phyloP scores from a whole-genome alignment of 2,797 vertebrate genomes.

The Girardinus metallicus region DNA sequence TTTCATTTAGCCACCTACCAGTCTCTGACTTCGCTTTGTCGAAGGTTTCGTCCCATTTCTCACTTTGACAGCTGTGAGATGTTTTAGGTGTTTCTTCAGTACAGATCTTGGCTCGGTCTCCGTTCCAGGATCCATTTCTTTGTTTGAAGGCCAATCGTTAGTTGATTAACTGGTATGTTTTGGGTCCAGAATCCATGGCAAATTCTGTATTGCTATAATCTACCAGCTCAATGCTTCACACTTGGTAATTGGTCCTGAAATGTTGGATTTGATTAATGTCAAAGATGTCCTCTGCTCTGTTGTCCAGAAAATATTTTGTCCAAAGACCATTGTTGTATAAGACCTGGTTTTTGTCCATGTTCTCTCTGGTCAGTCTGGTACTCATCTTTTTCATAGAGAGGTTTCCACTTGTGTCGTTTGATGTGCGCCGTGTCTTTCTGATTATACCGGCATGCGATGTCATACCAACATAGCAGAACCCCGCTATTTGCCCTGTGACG shows the following conservation, averaged over 20 bases:
- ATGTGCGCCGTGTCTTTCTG: background rate
- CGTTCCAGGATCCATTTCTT: background rate
- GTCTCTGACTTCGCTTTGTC: background rate
- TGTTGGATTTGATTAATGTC: background rate
- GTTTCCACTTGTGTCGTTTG: background rate
- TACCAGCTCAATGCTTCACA: too few relatives aligned
- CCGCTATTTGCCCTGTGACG: background rate
- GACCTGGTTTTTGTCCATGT: background rate
- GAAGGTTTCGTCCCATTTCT: background rate
- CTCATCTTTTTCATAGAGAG: background rate
- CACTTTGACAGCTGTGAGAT: background rate
- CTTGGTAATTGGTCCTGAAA: background rate
- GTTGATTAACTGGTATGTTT: background rate
- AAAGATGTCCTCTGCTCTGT: background rate
- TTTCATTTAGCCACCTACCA: background rate
- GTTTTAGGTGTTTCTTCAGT: background rate
- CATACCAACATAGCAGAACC: background rate
- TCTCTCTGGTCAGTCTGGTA: background rate
- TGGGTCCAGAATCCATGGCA: background rate
- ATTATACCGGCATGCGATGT: background rate
- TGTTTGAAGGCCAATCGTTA: background rate
- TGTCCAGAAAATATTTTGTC: background rate
- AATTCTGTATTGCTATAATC: background rate
- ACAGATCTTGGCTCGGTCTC: background rate
- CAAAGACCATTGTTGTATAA: background rate